Evolutionary conservation across 1,140 invertebrate species (phyloP), one percentile per base, ranked within the genome.

Genomic region (Trichoplusia ni): DNA sequence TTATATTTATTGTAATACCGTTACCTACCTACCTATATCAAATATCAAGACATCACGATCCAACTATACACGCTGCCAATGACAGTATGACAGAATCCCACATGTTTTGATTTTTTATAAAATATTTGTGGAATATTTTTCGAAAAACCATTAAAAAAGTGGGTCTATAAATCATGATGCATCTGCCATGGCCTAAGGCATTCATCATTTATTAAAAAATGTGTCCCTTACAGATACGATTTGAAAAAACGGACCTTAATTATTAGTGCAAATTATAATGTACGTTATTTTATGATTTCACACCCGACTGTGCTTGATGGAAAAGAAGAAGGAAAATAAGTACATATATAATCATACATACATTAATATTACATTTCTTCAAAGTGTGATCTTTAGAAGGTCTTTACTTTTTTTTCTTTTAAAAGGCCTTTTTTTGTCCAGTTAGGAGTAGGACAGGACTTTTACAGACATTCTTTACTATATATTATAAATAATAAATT

Each of bases 141-240:
- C 51, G 71, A 67, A 79, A 76, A 74, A 71, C 74, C 73, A 76
- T 79, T 76, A 79, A 79, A n/a, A 76, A 79, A 75, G 63, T 64
- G 56, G 42, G 25, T 47, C 64, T 59, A 76, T 79, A 72, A 76
- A 79, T 79, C 77, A 79, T 70, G 29, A 40, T 53, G 46, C 76
- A 76, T 72, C 73, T 74, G 77, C 68, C 66, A 16, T 21, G n/a
- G 61, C 73, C 54, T 31, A 44, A 2, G 67, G 62, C 67, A 65
- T 37, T 64, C 56, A 60, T 67, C 61, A 60, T 67, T 67, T 25
- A 6, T 62, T 23, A 60, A 66, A 65, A 67, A 73, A 46, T 46
- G 13, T 70, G 71, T 66, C 49, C 64, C 16, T 29, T 23, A 25
- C 1, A 19, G 46, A 59, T 64, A 40, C 53, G 53, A 64, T 71